phyloP scores from a whole-genome alignment of 2,797 vertebrate species.

The Sebastes reedi region DNA sequence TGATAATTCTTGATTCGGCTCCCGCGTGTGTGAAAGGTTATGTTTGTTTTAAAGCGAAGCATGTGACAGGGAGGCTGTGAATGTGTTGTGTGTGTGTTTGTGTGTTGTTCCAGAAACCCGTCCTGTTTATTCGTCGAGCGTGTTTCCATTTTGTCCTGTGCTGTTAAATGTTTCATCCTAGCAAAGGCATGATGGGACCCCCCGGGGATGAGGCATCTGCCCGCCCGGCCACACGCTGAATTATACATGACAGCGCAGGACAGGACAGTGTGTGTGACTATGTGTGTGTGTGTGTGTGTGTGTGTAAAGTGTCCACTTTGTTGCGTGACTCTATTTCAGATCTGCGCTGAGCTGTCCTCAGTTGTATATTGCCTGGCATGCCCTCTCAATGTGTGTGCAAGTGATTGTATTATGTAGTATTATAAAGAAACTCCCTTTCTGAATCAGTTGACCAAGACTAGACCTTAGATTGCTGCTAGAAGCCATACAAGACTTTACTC shows the following conservation, averaged over 20 bases:
- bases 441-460: background rate
- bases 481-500: background rate
- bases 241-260: conserved; percentile 81
- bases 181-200: conserved; percentile 76
- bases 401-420: background rate
- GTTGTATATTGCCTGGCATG: conserved; percentile 8
- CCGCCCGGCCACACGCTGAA: conserved; percentile 78
- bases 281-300: conserved; percentile 29
- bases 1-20: background rate
- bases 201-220: conserved; percentile 80
- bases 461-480: background rate
- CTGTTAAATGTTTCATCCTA: conserved; percentile 86
- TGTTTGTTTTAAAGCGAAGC: conserved; percentile 11
- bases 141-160: conserved; percentile 84
- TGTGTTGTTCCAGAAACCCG: conserved; percentile 54
- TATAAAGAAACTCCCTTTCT: conserved; percentile 3
- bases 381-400: conserved; percentile 1
- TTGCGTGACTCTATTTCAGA: conserved; percentile 59
- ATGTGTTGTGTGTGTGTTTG: conserved; percentile 9
- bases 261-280: conserved; percentile 61
- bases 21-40: background rate
- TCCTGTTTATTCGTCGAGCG: conserved; percentile 79
- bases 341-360: conserved; percentile 37
- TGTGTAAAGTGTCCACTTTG: conserved; percentile 65
- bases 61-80: conserved; percentile 1